Evolutionary conservation across 2,797 vertebrate genomes (phyloP).

Genomic region (Ataeniobius toweri): DNA sequence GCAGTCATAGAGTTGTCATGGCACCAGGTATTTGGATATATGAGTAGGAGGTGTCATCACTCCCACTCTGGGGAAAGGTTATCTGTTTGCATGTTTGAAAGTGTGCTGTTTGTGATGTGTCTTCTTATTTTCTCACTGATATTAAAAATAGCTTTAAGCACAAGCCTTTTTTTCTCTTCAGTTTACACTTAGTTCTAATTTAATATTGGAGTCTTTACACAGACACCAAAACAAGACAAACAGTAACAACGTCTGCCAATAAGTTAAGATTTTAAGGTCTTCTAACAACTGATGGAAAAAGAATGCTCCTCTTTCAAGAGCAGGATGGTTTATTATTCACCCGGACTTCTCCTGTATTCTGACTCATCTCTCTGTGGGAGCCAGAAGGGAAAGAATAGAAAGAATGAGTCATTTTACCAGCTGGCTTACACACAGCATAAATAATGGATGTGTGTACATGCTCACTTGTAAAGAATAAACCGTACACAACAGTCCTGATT

Average conservation of each 20-base stretch:
- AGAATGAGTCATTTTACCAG: slow-evolving; percentile 63
- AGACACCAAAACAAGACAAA: neutral
- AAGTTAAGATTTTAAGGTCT: neutral
- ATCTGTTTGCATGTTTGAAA: slow-evolving; percentile 18
- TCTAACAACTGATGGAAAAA: slow-evolving; percentile 1
- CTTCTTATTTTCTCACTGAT: slow-evolving; percentile 1
- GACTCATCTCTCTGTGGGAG: slow-evolving; percentile 66
- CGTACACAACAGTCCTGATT: slow-evolving; percentile 6
- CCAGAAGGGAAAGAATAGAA: slow-evolving; percentile 48
- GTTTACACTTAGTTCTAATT: neutral
- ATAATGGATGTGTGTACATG: slow-evolving; percentile 32
- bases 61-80: slow-evolving; percentile 47
- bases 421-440: slow-evolving; percentile 21
- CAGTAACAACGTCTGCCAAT: neutral
- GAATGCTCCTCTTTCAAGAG: neutral
- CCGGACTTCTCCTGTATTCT: slow-evolving; percentile 44
- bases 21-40: slow-evolving; percentile 71
- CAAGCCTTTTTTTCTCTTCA: neutral
- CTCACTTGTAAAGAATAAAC: slow-evolving; percentile 26
- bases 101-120: slow-evolving; percentile 4
- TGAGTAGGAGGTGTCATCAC: slow-evolving; percentile 70
- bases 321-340: slow-evolving; percentile 32
- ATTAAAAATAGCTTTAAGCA: slow-evolving; percentile 18
- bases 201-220: neutral
- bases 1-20: slow-evolving; percentile 74